These are phyloP conservation scores for Etheostoma nigrum DNA, from an alignment of 2,797 vertebrate genomes.

Conservation along the genomic window DNA sequence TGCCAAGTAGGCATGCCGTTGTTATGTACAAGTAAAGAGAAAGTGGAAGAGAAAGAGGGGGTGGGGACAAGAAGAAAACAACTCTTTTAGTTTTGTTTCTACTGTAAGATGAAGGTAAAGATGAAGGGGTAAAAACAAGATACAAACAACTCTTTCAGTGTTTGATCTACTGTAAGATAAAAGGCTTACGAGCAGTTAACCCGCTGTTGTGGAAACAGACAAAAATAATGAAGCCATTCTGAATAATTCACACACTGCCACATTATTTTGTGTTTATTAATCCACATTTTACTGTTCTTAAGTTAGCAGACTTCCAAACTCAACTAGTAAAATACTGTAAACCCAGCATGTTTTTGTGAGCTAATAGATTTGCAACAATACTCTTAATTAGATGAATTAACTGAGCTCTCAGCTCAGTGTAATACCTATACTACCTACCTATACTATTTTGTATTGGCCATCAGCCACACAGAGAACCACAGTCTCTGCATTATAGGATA, in stretches of 20 bases:
- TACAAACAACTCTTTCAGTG: conserved; percentile 21
- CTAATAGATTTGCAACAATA: conserved; percentile 25
- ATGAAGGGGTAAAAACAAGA: conserved; percentile 25
- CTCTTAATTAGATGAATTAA: conserved; percentile 51
- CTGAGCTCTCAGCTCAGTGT: conserved; percentile 30
- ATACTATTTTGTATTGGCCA: conserved; percentile 39
- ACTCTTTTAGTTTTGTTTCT: background rate
- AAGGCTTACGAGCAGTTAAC: conserved; percentile 61
- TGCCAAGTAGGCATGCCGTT: conserved; percentile 31
- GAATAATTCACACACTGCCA: conserved; percentile 64
- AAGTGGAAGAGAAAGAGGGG: conserved; percentile 17
- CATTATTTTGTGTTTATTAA: conserved; percentile 59
- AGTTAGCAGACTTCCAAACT: conserved; percentile 62
- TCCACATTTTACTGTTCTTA: conserved; percentile 62
- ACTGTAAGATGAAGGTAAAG: conserved; percentile 22
- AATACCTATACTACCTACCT: conserved; percentile 28
- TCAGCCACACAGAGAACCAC: conserved; percentile 4
- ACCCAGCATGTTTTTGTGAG: conserved; percentile 20
- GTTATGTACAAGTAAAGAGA: conserved; percentile 38
- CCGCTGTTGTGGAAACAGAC: conserved; percentile 52
- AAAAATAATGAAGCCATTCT: conserved; percentile 59
- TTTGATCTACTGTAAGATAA: conserved; percentile 47
- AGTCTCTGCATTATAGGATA: conserved; percentile 21
- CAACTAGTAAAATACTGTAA: conserved; percentile 6
- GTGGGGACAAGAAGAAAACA: conserved; percentile 3